These are phyloP conservation scores for Melanotaenia maccullochi DNA, from an alignment of 2,797 vertebrate species.

Conservation along the genomic window DNA sequence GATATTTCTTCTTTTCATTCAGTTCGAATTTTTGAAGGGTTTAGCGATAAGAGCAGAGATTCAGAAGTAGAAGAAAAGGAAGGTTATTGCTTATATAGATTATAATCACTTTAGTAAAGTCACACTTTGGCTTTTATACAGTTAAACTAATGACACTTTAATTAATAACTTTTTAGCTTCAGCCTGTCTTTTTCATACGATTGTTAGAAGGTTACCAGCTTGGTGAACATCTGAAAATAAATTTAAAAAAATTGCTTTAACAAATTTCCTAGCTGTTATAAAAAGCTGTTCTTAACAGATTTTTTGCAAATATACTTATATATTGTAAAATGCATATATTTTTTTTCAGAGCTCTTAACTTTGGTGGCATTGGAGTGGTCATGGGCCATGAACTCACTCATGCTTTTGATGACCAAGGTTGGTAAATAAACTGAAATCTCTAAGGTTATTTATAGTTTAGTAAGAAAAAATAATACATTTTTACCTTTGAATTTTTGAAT, in stretches of 20 bases:
- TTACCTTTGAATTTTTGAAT: background rate
- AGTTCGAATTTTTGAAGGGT: background rate
- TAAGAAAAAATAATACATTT: background rate
- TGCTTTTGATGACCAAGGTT: slow-evolving; percentile 98
- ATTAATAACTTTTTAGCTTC: no score
- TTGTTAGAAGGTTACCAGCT: background rate
- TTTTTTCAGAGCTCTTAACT: slow-evolving; percentile 91
- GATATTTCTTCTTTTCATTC: background rate
- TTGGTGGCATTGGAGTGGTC: slow-evolving; percentile 95
- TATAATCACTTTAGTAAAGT: background rate
- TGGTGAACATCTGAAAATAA: no score
- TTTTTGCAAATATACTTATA: background rate
- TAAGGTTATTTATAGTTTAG: background rate
- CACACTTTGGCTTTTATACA: background rate
- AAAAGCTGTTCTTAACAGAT: background rate
- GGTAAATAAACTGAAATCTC: slow-evolving; percentile 58
- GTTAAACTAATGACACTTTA: no score
- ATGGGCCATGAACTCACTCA: slow-evolving; percentile 98
- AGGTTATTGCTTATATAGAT: background rate
- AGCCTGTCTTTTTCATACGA: background rate
- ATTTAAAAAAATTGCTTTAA: no score
- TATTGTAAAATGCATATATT: background rate
- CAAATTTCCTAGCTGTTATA: no score
- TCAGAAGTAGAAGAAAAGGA: background rate
- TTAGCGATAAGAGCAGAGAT: background rate